Evolutionary conservation across 2,113 vertebrate genomes (phyloP), one percentile per base, ranked within the genome.

Genomic region (Ibidorhyncha struthersii): DNA sequence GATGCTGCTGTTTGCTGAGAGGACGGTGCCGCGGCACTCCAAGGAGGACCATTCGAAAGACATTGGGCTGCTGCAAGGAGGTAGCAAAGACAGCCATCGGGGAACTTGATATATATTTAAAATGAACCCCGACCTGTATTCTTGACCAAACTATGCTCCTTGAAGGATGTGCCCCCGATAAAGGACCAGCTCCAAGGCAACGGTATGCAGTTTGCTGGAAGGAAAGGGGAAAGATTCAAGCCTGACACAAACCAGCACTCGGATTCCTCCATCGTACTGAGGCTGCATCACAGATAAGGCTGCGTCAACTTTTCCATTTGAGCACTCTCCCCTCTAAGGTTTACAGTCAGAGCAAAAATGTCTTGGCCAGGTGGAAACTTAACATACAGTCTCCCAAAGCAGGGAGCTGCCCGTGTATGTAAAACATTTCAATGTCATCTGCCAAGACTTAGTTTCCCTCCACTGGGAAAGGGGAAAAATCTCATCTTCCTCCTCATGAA

Each of bases 221-320:
- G 72, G 67, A 41, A 67, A 80, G 69, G 56, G 92, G 83, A 90
- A 94, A 86, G 90, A 86, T 80, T 69, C 82, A 73, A 83, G 90
- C 71, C 85, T 93, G 93, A 92, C 78, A 93, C 58, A 96, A 96
- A 59, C 96, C 94, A 96, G 95, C 82, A 86, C 92, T 93, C 47
- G 0, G 95, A 94, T 96, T 96, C 90, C 95, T 94, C 82, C 40
- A 40, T 67, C 29, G 3, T 6, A 20, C 22, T 25, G 12, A 77
- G 89, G 63, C 91, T 16, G 80, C 9, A 10, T 77, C 9, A 1
- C 82, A 92, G 96, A 97, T 95, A 96, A 96, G 83, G 80, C 80
- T 43, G 65, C 27, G n/a, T 97, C 95, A 96, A 71, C 92, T 97
- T 97, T 95, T 97, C 97, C 97, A 97, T 66, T 66, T 27, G 38